Conservation (phyloP, 2,113 vertebrate genomes). For the Platanista minor region DNA sequence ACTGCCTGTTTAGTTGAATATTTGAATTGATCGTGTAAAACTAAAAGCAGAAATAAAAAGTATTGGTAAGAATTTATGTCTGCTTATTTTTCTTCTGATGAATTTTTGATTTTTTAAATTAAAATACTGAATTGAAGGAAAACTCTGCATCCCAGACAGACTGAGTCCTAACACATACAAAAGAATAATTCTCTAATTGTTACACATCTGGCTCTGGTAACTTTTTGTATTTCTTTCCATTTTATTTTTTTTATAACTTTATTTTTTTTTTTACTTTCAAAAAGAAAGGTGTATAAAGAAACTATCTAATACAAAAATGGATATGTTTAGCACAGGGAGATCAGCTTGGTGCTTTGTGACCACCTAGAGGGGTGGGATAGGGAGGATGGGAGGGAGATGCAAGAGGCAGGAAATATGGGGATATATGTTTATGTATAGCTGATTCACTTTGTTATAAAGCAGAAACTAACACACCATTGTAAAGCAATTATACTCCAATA, state of each 20-base stretch:
- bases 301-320: not conserved
- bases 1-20: not conserved
- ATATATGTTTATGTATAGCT: too few species aligned
- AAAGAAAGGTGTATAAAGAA: not conserved
- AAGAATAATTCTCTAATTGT: not conserved
- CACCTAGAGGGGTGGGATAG: too few species aligned
- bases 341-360: too few species aligned
- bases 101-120: constrained; percentile 46
- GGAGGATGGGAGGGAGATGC: too few species aligned
- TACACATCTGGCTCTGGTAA: not conserved
- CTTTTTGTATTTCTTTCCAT: not conserved
- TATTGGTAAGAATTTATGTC: constrained; percentile 12
- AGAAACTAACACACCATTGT: too few species aligned
- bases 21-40: constrained; percentile 18
- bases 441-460: too few species aligned
- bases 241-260: not conserved
- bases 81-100: constrained; percentile 30
- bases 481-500: too few species aligned
- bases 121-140: constrained; percentile 30
- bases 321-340: not conserved
- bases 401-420: too few species aligned
- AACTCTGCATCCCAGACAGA: not conserved
- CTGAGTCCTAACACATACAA: not conserved
- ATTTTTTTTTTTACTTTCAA: not conserved
- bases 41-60: constrained; percentile 23